A percentile compares a stretch with the other conserved stretches of the same genome.
These are phyloP conservation scores for Cichladusa arquata DNA, from an alignment of 2,113 vertebrate species.

Conservation along the genomic window DNA sequence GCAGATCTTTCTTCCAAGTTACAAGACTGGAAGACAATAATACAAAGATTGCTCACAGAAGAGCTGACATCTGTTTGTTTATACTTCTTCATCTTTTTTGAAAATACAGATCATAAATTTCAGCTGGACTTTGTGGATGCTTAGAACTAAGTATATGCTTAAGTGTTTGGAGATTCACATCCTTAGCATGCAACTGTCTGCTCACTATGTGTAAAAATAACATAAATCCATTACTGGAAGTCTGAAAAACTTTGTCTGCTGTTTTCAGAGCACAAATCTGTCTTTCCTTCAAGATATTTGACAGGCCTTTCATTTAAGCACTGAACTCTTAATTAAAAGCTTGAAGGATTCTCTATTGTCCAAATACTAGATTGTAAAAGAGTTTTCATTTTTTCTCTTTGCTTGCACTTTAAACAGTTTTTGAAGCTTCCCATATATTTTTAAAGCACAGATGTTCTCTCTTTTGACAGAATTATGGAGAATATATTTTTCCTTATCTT, in stretches of 20 bases:
- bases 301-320: conserved; percentile 5
- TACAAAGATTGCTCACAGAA: background rate
- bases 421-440: conserved; percentile 1
- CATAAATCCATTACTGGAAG: conserved; percentile 32
- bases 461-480: conserved; percentile 44
- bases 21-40: background rate
- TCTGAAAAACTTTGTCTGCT: background rate
- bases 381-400: background rate
- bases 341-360: background rate
- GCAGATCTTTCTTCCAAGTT: background rate
- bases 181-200: background rate
- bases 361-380: background rate
- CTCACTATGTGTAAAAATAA: background rate
- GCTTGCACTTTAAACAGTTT: background rate
- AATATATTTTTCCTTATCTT: conserved; percentile 11
- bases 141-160: background rate
- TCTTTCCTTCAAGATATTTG: conserved; percentile 31
- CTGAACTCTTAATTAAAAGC: conserved; percentile 55
- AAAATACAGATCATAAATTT: background rate
- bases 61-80: background rate
- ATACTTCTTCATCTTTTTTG: background rate
- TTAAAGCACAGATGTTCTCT: background rate
- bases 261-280: conserved; percentile 18
- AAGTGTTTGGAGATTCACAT: background rate
- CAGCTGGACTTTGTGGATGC: background rate